Percentiles rank a stretch among this genome's conserved stretches.
Conservation (phyloP, 2,113 vertebrate species). For the Nerophis ophidion region DNA sequence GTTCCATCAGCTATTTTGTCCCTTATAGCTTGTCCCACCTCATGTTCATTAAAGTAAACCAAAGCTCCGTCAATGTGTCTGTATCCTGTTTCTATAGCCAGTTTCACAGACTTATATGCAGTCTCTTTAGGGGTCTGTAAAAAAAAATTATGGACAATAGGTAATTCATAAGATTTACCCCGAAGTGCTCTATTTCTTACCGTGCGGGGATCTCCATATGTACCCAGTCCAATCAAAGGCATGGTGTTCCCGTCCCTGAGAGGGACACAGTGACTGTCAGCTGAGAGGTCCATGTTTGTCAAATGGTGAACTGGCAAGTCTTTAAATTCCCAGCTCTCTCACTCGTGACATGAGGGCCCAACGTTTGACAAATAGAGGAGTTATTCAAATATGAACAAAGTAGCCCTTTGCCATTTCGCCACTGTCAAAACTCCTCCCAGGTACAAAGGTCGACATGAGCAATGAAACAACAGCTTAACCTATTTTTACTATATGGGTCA, state of each 20-base stretch:
- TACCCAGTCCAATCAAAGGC: constrained; percentile 84
- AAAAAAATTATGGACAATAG: too few relatives aligned
- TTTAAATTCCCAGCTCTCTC: background rate
- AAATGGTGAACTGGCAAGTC: background rate
- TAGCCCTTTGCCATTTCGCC: background rate
- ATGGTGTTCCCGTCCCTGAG: constrained; percentile 82
- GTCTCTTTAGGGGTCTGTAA: constrained; percentile 73
- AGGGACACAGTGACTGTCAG: constrained; percentile 67
- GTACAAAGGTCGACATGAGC: background rate
- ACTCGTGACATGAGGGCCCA: background rate
- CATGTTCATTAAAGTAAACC: constrained; percentile 83
- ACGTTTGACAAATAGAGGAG: background rate
- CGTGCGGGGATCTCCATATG: constrained; percentile 68
- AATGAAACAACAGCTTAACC: background rate
- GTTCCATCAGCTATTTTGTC: constrained; percentile 85
- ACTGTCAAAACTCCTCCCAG: constrained; percentile 28
- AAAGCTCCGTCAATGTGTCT: constrained; percentile 86
- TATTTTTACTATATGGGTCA: background rate
- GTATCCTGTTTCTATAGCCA: constrained; percentile 83
- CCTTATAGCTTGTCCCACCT: constrained; percentile 84
- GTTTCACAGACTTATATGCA: constrained; percentile 72
- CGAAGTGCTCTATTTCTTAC: constrained; percentile 62
- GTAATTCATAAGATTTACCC: too few relatives aligned
- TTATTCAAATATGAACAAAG: background rate
- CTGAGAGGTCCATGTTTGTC: constrained; percentile 64